Evolutionary conservation across 2,113 vertebrate genomes (phyloP).

Genomic region (Ictalurus punctatus): DNA sequence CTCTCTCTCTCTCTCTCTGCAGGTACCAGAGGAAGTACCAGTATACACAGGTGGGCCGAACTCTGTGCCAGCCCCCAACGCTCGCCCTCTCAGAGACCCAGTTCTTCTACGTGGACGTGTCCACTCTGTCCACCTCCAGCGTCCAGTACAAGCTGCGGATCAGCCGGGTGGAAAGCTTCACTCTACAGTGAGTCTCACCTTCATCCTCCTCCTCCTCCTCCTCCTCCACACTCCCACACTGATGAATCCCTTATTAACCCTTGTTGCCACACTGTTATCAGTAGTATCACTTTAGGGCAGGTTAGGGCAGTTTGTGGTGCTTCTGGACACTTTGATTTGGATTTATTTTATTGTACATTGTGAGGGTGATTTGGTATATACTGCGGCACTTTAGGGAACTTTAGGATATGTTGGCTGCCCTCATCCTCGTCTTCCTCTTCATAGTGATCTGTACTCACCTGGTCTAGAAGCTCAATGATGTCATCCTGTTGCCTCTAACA

Average conservation of each 20-base stretch:
- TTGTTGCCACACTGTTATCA: background rate
- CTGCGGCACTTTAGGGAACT: background rate
- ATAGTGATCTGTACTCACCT: background rate
- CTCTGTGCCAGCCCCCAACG: conserved; percentile 89
- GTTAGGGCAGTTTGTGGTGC: background rate
- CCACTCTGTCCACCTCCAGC: conserved; percentile 81
- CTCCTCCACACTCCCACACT: background rate
- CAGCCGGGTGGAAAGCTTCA: conserved; percentile 87
- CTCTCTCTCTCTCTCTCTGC: background rate
- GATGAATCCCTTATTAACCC: background rate
- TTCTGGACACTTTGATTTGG: background rate
- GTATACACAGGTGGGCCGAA: conserved; percentile 90
- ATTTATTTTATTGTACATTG: background rate
- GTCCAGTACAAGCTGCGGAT: conserved; percentile 85
- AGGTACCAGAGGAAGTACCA: conserved; percentile 94
- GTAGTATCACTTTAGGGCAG: background rate
- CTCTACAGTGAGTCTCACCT: conserved; percentile 79
- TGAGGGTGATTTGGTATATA: background rate
- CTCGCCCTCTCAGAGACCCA: conserved; percentile 81
- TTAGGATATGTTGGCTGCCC: background rate
- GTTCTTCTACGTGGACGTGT: conserved; percentile 93
- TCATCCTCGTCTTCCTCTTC: background rate
- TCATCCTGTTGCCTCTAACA: background rate
- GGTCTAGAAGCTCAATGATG: background rate
- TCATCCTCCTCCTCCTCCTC: background rate